Percentiles rank a stretch among this genome's conserved stretches.
These are phyloP conservation scores for Autographa gamma DNA, from an alignment of 2,888 invertebrate species.

Conservation along the genomic window DNA sequence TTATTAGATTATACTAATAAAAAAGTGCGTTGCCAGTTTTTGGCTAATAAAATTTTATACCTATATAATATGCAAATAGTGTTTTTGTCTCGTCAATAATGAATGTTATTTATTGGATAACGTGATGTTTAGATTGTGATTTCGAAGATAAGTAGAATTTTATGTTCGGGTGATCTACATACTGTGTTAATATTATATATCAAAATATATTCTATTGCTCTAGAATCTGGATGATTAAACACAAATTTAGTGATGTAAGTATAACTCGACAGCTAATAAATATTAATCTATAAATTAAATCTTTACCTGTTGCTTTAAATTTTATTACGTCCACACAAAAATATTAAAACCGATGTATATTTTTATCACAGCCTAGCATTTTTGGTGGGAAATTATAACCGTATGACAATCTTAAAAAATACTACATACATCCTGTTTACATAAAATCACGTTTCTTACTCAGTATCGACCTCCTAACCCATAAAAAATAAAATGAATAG, in stretches of 20 bases:
- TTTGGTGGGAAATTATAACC: background rate
- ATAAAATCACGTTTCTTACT: background rate
- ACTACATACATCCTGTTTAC: too few species aligned
- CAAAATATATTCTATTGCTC: conserved; percentile 35
- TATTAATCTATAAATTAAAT: conserved; percentile 34
- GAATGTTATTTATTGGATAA: conserved; percentile 50
- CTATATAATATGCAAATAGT: conserved; percentile 45
- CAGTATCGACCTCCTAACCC: background rate
- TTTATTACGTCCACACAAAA: conserved; percentile 34
- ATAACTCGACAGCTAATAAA: conserved; percentile 53
- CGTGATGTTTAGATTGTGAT: conserved; percentile 46
- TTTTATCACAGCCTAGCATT: conserved; percentile 13
- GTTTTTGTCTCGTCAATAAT: conserved; percentile 46
- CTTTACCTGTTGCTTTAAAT: conserved; percentile 21
- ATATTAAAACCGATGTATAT: conserved; percentile 26
- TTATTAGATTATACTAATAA: conserved; percentile 28
- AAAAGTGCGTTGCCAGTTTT: conserved; percentile 38
- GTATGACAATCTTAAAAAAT: background rate
- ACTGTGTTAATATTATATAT: conserved; percentile 25
- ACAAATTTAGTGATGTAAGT: conserved; percentile 46
- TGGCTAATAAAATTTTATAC: conserved; percentile 34
- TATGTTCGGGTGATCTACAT: conserved; percentile 44
- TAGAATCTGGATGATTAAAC: conserved; percentile 32
- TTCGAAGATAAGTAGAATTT: conserved; percentile 50
- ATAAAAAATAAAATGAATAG: background rate